A percentile compares a stretch with the other conserved stretches of the same genome.
Evolutionary conservation across 1,140 invertebrate genomes (phyloP).

Genomic region (Hestina assimilis): DNA sequence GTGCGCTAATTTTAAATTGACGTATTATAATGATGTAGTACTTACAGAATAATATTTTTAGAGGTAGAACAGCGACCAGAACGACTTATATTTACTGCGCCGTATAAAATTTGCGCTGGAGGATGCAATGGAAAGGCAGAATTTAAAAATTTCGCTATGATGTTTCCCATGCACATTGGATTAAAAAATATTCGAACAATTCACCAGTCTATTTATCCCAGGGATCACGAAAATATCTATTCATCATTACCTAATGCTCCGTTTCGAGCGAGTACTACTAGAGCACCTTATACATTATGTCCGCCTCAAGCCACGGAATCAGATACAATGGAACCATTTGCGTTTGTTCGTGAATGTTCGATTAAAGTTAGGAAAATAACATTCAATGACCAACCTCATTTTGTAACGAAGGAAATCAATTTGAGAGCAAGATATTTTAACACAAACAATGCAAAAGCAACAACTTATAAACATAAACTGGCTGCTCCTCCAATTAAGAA

Average conservation of each 20-base stretch:
- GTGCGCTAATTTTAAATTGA: too few species aligned
- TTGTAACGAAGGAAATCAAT: neutral
- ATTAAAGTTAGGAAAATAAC: conserved; percentile 10
- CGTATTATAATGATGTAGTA: too few species aligned
- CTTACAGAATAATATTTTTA: conserved; percentile 37
- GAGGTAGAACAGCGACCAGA: conserved; percentile 30
- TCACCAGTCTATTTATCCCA: conserved; percentile 21
- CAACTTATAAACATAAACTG: neutral
- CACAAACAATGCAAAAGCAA: neutral
- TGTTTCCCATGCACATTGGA: conserved; percentile 50
- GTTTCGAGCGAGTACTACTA: conserved; percentile 32
- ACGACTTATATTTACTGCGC: conserved; percentile 53
- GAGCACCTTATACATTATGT: conserved; percentile 25
- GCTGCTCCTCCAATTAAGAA: neutral
- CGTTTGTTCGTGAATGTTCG: neutral
- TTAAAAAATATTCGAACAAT: conserved; percentile 22
- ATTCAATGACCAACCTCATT: neutral
- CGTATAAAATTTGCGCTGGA: conserved; percentile 50
- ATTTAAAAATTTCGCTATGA: conserved; percentile 34
- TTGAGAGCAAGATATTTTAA: neutral
- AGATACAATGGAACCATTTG: neutral
- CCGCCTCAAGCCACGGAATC: neutral
- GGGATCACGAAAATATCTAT: conserved; percentile 28
- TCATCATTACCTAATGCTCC: conserved; percentile 22
- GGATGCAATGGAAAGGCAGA: conserved; percentile 28